A percentile compares a stretch with the other conserved stretches of the same genome.
Conservation (phyloP, 2,797 vertebrate genomes). For the Stomatorhinus walkeri region DNA sequence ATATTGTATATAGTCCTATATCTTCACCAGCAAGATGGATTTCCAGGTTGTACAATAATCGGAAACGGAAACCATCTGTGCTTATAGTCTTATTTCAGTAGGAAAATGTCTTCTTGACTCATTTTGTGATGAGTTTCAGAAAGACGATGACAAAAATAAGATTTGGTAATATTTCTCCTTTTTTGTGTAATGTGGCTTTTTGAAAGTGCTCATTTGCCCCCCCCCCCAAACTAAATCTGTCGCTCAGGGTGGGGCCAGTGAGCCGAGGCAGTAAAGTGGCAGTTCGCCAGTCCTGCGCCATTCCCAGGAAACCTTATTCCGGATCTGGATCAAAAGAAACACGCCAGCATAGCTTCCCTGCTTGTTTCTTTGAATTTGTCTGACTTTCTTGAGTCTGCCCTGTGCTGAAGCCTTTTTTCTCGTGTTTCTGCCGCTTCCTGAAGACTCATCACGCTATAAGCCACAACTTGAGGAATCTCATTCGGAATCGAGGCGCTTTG, state of each 20-base stretch:
- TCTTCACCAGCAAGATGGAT: not conserved
- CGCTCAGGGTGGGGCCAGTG: conserved; percentile 31
- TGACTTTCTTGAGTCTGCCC: not conserved
- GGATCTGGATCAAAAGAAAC: not conserved
- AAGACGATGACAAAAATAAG: conserved; percentile 45
- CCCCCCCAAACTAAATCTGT: not conserved
- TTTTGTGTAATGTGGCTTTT: conserved; percentile 70
- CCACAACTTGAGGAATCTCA: not conserved
- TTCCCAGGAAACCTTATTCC: conserved; percentile 12
- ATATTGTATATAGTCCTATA: not conserved
- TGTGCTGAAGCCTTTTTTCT: not conserved
- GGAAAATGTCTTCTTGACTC: conserved; percentile 24
- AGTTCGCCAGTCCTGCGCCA: not conserved
- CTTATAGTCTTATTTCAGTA: not conserved
- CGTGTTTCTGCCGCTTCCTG: not conserved
- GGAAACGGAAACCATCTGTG: not conserved
- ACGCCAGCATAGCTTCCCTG: not conserved
- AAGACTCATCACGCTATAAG: not conserved
- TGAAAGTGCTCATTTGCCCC: conserved; percentile 54
- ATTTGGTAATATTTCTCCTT: conserved; percentile 45
- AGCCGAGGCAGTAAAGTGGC: conserved; percentile 24
- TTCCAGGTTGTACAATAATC: not conserved
- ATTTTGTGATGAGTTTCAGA: conserved; percentile 40
- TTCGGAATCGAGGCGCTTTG: not conserved
- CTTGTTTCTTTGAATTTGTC: not conserved